Evolutionary conservation across 1,140 invertebrate genomes (phyloP).

Genomic region (Sesamia nonagrioides): DNA sequence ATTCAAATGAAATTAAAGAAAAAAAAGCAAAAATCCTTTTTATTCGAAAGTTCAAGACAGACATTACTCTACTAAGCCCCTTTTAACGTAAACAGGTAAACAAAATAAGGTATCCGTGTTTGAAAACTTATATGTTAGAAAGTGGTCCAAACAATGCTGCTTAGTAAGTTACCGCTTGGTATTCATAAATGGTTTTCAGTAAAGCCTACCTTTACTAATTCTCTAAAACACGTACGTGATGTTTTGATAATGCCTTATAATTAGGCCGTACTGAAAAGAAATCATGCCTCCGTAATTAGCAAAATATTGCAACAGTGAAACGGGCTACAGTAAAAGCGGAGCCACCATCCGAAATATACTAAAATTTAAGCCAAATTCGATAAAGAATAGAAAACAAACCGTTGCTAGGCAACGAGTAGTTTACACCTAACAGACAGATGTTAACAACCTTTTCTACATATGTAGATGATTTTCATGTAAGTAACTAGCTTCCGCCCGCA

Average conservation of each 20-base stretch:
- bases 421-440: no score
- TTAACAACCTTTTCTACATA: no score
- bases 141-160: slow-evolving; percentile 21
- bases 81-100: slow-evolving; percentile 6
- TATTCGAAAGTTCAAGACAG: neutral
- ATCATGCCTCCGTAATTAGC: neutral
- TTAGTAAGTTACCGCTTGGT: neutral
- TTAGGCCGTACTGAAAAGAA: neutral
- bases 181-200: slow-evolving; percentile 19
- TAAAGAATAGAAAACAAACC: no score
- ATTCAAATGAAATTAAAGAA: no score
- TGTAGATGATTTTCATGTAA: no score
- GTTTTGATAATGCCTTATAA: neutral
- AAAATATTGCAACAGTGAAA: no score
- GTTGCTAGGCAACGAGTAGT: no score
- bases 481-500: no score
- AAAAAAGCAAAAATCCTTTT: neutral
- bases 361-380: no score
- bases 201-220: neutral
- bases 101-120: slow-evolving; percentile 3
- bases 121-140: slow-evolving; percentile 12
- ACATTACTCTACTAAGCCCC: neutral
- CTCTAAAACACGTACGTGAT: slow-evolving; percentile 13
- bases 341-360: no score
- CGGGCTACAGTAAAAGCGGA: no score